Percentiles rank a stretch among this genome's conserved stretches.
Conservation (phyloP, 2,113 vertebrate genomes). For the Hippocampus barbouri region DNA sequence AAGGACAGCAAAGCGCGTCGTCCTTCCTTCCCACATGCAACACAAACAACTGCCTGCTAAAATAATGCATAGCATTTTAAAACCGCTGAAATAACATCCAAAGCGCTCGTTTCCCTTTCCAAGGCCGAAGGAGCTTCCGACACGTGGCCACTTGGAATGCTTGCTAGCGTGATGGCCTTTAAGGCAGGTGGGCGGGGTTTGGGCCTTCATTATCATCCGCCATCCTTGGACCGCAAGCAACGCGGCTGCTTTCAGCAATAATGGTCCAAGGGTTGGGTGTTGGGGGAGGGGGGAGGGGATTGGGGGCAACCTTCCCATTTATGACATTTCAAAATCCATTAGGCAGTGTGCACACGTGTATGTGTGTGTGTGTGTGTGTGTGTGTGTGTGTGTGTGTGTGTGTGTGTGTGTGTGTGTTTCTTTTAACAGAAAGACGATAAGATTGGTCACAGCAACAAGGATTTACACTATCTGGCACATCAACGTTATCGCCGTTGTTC, state of each 20-base stretch:
- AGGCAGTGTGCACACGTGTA: neutral
- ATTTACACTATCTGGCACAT: neutral
- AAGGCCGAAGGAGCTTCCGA: neutral
- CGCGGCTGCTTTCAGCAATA: neutral
- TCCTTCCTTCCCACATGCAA: neutral
- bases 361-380: neutral
- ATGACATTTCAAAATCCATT: slow-evolving; percentile 25
- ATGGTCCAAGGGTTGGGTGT: slow-evolving; percentile 20
- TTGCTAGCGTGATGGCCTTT: neutral
- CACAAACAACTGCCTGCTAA: neutral
- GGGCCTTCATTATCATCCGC: neutral
- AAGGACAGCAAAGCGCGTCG: neutral
- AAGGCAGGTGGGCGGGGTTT: neutral
- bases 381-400: neutral
- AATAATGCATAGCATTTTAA: neutral
- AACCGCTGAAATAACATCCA: neutral
- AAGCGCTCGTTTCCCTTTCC: neutral
- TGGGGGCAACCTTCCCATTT: slow-evolving; percentile 56
- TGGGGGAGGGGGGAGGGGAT: slow-evolving; percentile 54
- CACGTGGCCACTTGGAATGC: neutral
- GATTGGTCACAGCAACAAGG: neutral
- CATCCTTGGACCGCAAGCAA: neutral
- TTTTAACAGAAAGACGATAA: neutral
- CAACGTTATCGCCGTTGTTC: neutral
- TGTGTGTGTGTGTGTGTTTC: neutral